Conservation (phyloP, 2,888 invertebrate genomes). For the Polietes domitor region DNA sequence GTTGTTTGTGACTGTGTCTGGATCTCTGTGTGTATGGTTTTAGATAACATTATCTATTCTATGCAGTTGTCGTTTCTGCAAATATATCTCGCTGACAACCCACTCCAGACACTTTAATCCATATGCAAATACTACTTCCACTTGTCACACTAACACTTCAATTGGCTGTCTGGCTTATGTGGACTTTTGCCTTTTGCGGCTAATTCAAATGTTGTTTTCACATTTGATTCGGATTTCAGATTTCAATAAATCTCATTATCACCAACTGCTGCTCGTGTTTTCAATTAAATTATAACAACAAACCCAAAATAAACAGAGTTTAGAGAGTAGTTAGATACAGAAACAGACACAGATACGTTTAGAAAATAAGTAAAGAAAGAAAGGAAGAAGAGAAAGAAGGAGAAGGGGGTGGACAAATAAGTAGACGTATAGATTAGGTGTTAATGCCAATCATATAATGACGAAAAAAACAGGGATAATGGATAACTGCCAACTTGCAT, state of each 20-base stretch:
- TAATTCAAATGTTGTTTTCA: neutral
- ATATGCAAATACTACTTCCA: neutral
- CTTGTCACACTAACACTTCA: neutral
- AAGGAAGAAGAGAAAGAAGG: neutral
- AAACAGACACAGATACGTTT: neutral
- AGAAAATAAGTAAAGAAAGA: neutral
- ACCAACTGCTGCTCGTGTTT: slow-evolving; percentile 73
- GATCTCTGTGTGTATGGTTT: too few relatives aligned
- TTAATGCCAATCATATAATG: too few relatives aligned
- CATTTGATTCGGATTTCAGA: slow-evolving; percentile 38
- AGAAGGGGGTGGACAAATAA: too few relatives aligned
- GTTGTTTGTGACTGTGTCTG: too few relatives aligned
- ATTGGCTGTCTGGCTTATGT: neutral
- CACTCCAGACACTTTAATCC: neutral
- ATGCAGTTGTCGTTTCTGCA: too few relatives aligned
- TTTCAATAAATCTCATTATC: slow-evolving; percentile 75
- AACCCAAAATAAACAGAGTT: slow-evolving; percentile 58
- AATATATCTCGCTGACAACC: too few relatives aligned
- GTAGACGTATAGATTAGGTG: too few relatives aligned
- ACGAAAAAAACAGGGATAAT: too few relatives aligned
- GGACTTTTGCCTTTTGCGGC: neutral
- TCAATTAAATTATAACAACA: slow-evolving; percentile 71
- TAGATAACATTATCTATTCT: too few relatives aligned
- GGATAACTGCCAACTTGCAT: too few relatives aligned
- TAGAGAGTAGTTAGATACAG: neutral